phyloP scores from a whole-genome alignment of 2,888 invertebrate genomes.

The Anthrax anthrax region DNA sequence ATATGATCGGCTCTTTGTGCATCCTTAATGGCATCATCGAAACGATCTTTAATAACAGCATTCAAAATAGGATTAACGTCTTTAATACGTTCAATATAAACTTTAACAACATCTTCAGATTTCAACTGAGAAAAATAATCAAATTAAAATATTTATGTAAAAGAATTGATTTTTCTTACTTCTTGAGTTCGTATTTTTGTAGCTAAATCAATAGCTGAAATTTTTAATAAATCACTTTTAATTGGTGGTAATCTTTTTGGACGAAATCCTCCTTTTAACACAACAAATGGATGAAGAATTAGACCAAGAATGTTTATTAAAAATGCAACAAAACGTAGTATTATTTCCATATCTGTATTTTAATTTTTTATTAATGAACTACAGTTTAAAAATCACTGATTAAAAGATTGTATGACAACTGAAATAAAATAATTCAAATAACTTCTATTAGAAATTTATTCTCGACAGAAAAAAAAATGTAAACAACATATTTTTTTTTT shows the following conservation, averaged over 20 bases:
- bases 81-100: constrained; percentile 48
- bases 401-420: too few relatives aligned
- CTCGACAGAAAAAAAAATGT: too few relatives aligned
- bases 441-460: too few relatives aligned
- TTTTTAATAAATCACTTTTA: constrained; percentile 13
- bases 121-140: constrained; percentile 36
- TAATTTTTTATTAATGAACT: neutral
- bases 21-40: constrained; percentile 46
- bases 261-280: constrained; percentile 7
- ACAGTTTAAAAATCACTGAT: neutral
- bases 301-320: constrained; percentile 13
- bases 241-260: constrained; percentile 12
- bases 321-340: constrained; percentile 12
- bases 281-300: constrained; percentile 11
- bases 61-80: constrained; percentile 53
- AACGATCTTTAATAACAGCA: constrained; percentile 53
- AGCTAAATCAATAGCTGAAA: constrained; percentile 40
- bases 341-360: constrained; percentile 13
- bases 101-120: constrained; percentile 42
- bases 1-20: constrained; percentile 43
- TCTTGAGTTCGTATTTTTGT: constrained; percentile 35
- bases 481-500: too few relatives aligned
- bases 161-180: constrained; percentile 15
- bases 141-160: neutral
- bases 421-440: too few relatives aligned